Base-by-base conservation (phyloP, 2,797 vertebrate species). In the Vireo griseus region DNA sequence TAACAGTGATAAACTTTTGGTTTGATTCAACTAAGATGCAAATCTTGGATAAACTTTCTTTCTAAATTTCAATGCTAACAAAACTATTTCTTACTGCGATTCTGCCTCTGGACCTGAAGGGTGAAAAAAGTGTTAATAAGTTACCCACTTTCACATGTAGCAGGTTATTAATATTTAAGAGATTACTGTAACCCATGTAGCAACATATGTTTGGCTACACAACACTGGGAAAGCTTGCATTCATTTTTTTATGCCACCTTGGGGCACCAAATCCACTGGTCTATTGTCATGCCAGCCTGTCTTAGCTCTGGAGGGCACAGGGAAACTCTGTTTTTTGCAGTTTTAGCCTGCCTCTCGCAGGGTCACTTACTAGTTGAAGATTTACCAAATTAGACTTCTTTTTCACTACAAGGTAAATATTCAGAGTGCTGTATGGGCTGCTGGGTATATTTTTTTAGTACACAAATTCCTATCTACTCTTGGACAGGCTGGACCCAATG, bases 401-500 rank as follows among this genome's bases (percentile, higher is more conserved):
- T 68, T 29, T 44, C 44, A 21, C 47, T 67, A 69, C 51, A 37
- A 73, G 20, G 33, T 12, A 16, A 65, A 35, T 58, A 35, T 19
- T 82, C n/a, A 48, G 19, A 47, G 29, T 66, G 66, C 33, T 29
- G 40, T 25, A 21, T 16, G 25, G n/a, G 39, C 42, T 28, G 7
- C 29, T 62, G 11, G 19, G 8, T 67, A 37, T 18, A n/a, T 35
- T 79, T 55, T 62, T 65, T 47, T 44, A 55, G 51, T 39, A 50
- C 16, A 21, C 25, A 45, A 55, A n/a, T 78, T 62, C 35, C 28
- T 81, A 4, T 78, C 59, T 24, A 16, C 72, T 44, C 17, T 37
- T 91, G 95, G 51, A 37, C 68, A 99, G 99, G 98, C 98, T 0
- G 99, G 99, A 45, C 98, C 98, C 37, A 98, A 98, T 86, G 99